Conservation (phyloP, 2,797 vertebrate species). For the Vultur gryphus region DNA sequence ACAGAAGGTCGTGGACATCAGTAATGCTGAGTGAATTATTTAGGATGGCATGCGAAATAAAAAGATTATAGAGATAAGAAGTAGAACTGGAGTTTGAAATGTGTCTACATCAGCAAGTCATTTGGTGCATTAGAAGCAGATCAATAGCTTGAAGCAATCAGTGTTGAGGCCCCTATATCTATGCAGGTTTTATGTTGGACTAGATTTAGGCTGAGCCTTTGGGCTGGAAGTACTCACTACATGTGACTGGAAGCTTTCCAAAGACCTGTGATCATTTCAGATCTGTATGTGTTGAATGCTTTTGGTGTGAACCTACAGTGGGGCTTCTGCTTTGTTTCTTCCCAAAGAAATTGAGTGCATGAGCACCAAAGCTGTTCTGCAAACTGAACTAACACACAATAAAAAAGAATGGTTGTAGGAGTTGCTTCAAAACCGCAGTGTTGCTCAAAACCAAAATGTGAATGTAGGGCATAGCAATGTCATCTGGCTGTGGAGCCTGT, state of each 20-base stretch:
- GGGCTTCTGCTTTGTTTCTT: neutral
- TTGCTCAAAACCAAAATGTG: neutral
- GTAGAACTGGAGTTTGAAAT: neutral
- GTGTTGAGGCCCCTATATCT: neutral
- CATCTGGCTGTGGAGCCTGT: neutral
- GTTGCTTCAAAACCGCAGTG: neutral
- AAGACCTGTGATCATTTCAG: neutral
- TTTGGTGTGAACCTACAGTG: neutral
- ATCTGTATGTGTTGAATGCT: neutral
- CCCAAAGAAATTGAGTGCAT: neutral
- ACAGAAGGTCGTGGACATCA: neutral
- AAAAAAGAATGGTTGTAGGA: neutral
- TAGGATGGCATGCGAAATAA: neutral
- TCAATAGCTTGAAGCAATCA: neutral
- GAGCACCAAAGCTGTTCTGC: neutral
- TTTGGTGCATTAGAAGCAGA: conserved; percentile 3
- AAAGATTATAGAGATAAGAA: neutral
- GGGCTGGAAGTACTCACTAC: neutral
- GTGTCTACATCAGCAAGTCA: neutral
- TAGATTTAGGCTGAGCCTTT: neutral
- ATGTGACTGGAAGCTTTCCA: neutral
- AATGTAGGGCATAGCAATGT: conserved; percentile 13
- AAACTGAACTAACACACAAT: neutral
- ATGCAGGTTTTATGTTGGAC: neutral
- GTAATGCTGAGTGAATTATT: neutral